Conservation (phyloP, 2,113 vertebrate species). For the Lepisosteus oculatus region DNA sequence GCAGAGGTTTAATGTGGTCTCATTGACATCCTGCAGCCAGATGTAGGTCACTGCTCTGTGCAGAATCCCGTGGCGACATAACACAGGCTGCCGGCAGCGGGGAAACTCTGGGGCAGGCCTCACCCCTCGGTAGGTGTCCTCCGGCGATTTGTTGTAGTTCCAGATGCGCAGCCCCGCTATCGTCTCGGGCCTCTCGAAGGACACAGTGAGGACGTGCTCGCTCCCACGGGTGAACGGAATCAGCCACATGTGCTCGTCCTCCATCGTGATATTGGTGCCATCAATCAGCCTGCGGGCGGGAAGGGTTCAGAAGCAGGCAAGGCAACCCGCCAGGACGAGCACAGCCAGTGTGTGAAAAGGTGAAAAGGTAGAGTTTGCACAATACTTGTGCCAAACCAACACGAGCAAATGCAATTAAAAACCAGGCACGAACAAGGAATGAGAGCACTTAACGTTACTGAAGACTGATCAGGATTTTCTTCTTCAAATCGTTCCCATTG, state of each 20-base stretch:
- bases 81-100: too few relatives aligned
- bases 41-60: neutral
- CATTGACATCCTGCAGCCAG: too few relatives aligned
- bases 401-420: too few relatives aligned
- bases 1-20: too few relatives aligned
- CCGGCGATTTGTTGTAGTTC: slow-evolving; percentile 98
- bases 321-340: too few relatives aligned
- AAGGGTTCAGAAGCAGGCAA: neutral
- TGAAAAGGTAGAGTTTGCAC: too few relatives aligned
- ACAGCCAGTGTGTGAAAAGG: too few relatives aligned
- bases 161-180: slow-evolving; percentile 89
- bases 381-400: too few relatives aligned
- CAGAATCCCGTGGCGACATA: neutral
- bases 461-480: too few relatives aligned
- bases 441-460: too few relatives aligned
- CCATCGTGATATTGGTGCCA: slow-evolving; percentile 85
- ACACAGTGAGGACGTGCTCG: slow-evolving; percentile 75
- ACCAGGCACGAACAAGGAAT: too few relatives aligned
- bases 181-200: slow-evolving; percentile 71
- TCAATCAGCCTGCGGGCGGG: slow-evolving; percentile 78
- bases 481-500: too few relatives aligned
- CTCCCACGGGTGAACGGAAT: slow-evolving; percentile 82
- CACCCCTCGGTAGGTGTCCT: slow-evolving; percentile 97
- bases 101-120: slow-evolving; percentile 35
- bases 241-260: slow-evolving; percentile 95